phyloP scores from a whole-genome alignment of 1,140 invertebrate genomes.

The Caenorhabditis briggsae region DNA sequence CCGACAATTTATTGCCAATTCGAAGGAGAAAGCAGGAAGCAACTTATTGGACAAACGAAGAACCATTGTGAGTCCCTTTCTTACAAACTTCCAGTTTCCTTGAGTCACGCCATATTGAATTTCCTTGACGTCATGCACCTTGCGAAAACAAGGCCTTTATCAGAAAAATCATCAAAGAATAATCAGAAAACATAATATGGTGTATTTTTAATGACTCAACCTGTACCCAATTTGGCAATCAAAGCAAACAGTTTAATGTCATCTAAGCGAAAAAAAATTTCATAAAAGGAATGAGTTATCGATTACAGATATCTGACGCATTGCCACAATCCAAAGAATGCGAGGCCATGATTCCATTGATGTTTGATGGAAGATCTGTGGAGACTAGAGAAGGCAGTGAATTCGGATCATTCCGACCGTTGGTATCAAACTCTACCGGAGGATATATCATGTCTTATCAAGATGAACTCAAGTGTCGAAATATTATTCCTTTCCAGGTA shows the following conservation, averaged over 20 bases:
- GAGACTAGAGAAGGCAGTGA: conserved; percentile 51
- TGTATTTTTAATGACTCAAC: conserved; percentile 33
- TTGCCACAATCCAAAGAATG: conserved; percentile 57
- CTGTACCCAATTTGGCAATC: conserved; percentile 5
- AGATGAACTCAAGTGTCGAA: conserved; percentile 60
- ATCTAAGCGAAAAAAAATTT: no score
- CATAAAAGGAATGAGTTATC: background rate
- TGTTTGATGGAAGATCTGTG: conserved; percentile 63
- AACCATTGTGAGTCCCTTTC: conserved; percentile 39
- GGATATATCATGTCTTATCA: conserved; percentile 63
- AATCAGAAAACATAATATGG: conserved; percentile 7
- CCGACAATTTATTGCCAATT: conserved; percentile 57
- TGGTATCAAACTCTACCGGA: conserved; percentile 50
- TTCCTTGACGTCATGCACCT: conserved; percentile 18
- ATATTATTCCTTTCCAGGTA: conserved; percentile 64
- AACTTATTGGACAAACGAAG: conserved; percentile 58
- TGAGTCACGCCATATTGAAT: conserved; percentile 20
- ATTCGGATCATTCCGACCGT: conserved; percentile 62
- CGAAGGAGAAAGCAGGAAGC: conserved; percentile 59
- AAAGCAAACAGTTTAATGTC: background rate
- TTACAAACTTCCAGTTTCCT: background rate
- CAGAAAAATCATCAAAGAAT: background rate
- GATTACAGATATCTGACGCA: conserved; percentile 28
- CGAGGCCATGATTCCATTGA: conserved; percentile 60
- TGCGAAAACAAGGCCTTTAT: conserved; percentile 15